Base-by-base conservation (phyloP, 2,888 invertebrate species). In the Tetanocera ferruginea region DNA sequence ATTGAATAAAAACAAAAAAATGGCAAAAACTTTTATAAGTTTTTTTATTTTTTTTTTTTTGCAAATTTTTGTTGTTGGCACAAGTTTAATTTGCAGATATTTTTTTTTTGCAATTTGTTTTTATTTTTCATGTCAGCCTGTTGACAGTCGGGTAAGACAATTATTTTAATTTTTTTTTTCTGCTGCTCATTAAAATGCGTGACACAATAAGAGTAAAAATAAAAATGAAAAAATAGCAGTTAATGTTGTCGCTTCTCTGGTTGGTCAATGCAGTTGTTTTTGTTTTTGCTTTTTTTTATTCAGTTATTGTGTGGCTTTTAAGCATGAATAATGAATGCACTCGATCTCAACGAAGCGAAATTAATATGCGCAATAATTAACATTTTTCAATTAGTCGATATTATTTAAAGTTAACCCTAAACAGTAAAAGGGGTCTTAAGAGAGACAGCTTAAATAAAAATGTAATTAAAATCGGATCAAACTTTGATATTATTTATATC, bases 1-100 rank as follows among this genome's bases (percentile, higher is more conserved):
- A 70, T 49, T 19, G 23, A 83, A 83, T 81, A 81, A 80, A 82
- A 73, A 72, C 72, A 67, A 43, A 79, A 66, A 60, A 77, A 77
- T 55, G n/a, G 11, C 37, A 67, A 67, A 77, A 28, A 57, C 31
- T 55, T 55, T 55, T 55, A 55, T 55, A 9, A 14, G 49, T 52
- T 52, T 52, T 52, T n/a, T 52, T n/a, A 9, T 55, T 8, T 55
- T 57, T 19, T n/a, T 3, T 60, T 28, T 60, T 60, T 60, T 60
- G 57, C 14, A 23, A 25, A 23, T 60, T 60, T 14, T 25, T 71
- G 31, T 31, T 51, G 70, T 17, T 51, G 49, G 37, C 37, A 14
- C 23, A 19, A 72, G 9, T 37, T 31, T 43, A 60, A 55, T 72
- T 72, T 72, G 57, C 28, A 55, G 37, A n/a, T n/a, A n/a, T 9